Base-by-base conservation (phyloP, 2,888 invertebrate species). In the Platynereis dumerilii region DNA sequence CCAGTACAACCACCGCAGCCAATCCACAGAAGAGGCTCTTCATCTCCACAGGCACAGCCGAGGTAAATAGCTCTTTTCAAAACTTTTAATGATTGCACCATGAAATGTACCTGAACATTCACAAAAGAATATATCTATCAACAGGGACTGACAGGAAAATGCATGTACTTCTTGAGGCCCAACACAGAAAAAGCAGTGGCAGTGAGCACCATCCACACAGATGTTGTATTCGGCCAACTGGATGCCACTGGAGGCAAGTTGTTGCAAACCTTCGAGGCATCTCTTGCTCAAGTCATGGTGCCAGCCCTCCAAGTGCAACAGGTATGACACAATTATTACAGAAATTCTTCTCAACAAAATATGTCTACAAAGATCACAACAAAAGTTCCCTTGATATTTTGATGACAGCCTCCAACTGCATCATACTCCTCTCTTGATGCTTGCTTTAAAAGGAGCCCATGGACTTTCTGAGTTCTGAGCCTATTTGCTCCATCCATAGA, bases 271-370 rank as follows among this genome's bases (percentile, higher is more conserved):
- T 90, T 96, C 71, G 94, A 95, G 81, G 88, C 93, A 42, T 90
- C 94, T 15, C 90, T 96, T 81, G 92, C 94, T 75, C 89, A 90
- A 77, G 92, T 96, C 20, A 94, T 94, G 77, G 92, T 96, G 90
- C 94, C 94, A 76, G 93, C 93, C 0, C 78, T 85, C 34, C 78
- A 80, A 64, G 75, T 76, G 55, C 73, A 83, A n/a, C 83, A 83
- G 78, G 83, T 82, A 70, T 24, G 75, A 48, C n/a, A 48, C n/a
- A 48, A 12, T 5, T 34, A n/a, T n/a, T n/a, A n/a, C n/a, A n/a
- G n/a, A n/a, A n/a, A n/a, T n/a, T n/a, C n/a, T n/a, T n/a, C 12
- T 17, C 44, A 44, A 17, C 44, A 42, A 42, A 42, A 17, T 15
- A 42, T 42, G 17, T 42, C 17, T 12, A 17, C 12, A 42, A 12